Evolutionary conservation across 2,113 vertebrate species (phyloP).

Genomic region (Lucifuga dentata): DNA sequence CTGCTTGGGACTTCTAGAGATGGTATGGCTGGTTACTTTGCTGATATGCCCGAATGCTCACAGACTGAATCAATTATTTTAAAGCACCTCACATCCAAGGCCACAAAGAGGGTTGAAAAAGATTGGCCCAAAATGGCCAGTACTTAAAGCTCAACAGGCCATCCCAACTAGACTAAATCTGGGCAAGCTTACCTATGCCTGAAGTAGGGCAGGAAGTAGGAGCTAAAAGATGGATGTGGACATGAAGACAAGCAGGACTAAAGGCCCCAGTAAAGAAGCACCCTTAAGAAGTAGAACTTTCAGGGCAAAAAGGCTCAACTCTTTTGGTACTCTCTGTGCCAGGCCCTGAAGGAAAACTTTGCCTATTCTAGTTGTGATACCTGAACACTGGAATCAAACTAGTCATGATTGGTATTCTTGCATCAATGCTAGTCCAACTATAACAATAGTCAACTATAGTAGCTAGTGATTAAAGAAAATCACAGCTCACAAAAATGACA

Average conservation of each 20-base stretch:
- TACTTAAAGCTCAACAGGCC: slow-evolving; percentile 37
- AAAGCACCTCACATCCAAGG: slow-evolving; percentile 21
- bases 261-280: too few relatives aligned
- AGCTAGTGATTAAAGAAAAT: background rate
- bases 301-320: too few relatives aligned
- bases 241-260: too few relatives aligned
- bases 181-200: too few relatives aligned
- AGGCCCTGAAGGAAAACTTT: too few relatives aligned
- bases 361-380: too few relatives aligned
- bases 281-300: too few relatives aligned
- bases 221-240: too few relatives aligned
- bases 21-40: background rate
- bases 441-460: slow-evolving; percentile 1
- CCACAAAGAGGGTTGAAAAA: slow-evolving; percentile 46
- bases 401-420: slow-evolving; percentile 1
- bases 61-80: background rate
- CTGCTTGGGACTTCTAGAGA: slow-evolving; percentile 34
- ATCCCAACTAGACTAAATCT: background rate
- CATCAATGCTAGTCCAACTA: slow-evolving; percentile 2
- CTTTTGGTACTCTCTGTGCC: too few relatives aligned
- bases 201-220: too few relatives aligned
- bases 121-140: slow-evolving; percentile 19
- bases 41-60: slow-evolving; percentile 39
- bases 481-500: background rate
- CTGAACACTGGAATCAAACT: background rate